These are phyloP conservation scores for Anguilla anguilla DNA, from an alignment of 2,797 vertebrate species.

Conservation along the genomic window DNA sequence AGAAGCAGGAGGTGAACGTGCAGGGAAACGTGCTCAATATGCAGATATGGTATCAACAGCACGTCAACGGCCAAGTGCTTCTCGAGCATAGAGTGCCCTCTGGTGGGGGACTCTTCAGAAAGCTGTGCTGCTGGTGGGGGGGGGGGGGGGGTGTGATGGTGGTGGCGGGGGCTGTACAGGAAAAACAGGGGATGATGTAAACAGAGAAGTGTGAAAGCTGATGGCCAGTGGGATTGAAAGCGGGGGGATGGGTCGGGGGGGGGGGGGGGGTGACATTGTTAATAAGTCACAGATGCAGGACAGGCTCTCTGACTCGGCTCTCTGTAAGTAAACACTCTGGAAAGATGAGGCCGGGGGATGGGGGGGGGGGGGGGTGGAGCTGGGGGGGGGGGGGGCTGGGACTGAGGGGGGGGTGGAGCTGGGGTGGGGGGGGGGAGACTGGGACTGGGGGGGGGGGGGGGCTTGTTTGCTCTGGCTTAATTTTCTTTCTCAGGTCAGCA, in stretches of 20 bases:
- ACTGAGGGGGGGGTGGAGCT: too few relatives aligned
- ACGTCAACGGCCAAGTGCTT: neutral
- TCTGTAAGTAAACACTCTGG: neutral
- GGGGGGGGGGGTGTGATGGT: neutral
- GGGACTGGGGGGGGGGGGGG: conserved; percentile 40
- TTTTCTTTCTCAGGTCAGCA: conserved; percentile 46
- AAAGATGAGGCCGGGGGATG: neutral
- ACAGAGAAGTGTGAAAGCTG: neutral
- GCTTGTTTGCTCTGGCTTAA: conserved; percentile 40
- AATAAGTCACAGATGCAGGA: conserved; percentile 3
- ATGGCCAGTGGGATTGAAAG: neutral
- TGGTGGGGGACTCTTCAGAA: neutral
- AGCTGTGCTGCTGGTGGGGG: neutral
- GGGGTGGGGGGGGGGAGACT: too few relatives aligned
- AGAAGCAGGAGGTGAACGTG: neutral
- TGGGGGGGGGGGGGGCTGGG: too few relatives aligned
- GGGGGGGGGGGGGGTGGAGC: neutral
- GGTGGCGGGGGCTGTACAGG: neutral
- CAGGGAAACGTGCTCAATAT: neutral
- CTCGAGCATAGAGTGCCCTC: neutral
- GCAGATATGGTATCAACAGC: neutral
- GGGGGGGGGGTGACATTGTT: neutral
- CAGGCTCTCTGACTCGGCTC: neutral
- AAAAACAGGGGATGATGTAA: conserved; percentile 3
- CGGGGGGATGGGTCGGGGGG: too few relatives aligned